Base-by-base conservation (phyloP, 2,797 vertebrate genomes). In the Aplochiton taeniatus region DNA sequence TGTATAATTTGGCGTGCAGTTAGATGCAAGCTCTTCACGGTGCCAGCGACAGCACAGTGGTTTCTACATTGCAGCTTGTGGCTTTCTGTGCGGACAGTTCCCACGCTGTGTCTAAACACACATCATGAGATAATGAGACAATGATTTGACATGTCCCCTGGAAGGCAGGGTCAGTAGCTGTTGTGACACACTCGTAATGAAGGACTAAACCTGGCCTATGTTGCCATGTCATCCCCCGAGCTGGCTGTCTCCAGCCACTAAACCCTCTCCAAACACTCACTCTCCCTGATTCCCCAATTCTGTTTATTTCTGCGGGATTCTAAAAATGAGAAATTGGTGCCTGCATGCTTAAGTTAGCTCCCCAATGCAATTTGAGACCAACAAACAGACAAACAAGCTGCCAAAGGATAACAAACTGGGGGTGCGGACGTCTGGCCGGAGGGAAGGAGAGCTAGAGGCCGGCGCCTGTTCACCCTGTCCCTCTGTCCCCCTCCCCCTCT, bases 311-410 rank as follows among this genome's bases (percentile, higher is more conserved):
- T 85, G 9, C 49, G 68, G 72, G 83, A 65, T 74, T 83, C 81
- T 85, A 68, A 77, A 80, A 31, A 79, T 88, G 82, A 83, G 85
- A 87, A 88, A 81, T 78, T 78, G 77, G 65, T 79, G 80, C 83
- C 83, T 79, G 70, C 9, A 0, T 60, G 58, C 58, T 50, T 84
- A 80, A 68, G 63, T 78, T 72, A 73, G 71, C 77, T 82, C 74
- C 71, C 65, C 64, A 75, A 86, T 83, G 70, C 81, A 61, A 70
- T 76, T 85, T 60, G 76, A 88, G 83, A 86, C 81, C 66, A 80
- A 88, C 80, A 88, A 89, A 89, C 85, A 89, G 88, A 87, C 84
- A 89, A 89, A 84, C 76, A 85, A 76, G 71, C 76, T 61, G 65
- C 65, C 67, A 66, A 80, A 86, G 81, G 73, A 88, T 78, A 86